phyloP scores from a whole-genome alignment of 1,140 invertebrate species.

The Bombus ignitus region DNA sequence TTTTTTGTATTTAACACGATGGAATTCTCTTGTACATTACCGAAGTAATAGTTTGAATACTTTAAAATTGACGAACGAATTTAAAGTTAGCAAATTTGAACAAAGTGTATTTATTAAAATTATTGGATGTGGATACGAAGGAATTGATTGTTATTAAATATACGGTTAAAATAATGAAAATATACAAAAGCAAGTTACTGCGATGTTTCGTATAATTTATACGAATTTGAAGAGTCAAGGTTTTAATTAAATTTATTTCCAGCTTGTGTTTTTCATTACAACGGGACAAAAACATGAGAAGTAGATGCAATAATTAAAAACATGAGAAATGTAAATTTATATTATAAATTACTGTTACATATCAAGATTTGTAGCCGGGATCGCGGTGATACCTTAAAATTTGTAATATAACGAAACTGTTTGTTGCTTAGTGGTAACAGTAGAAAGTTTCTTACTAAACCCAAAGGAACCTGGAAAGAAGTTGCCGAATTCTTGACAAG shows the following conservation, averaged over 20 bases:
- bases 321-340: too few species aligned
- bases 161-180: neutral
- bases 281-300: neutral
- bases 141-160: too few species aligned
- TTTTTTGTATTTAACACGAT: too few species aligned
- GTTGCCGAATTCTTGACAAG: slow-evolving; percentile 32
- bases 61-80: too few species aligned
- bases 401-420: slow-evolving; percentile 6
- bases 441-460: slow-evolving; percentile 22
- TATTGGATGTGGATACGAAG: neutral
- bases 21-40: too few species aligned
- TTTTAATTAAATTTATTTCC: neutral
- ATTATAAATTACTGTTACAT: too few species aligned
- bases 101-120: neutral
- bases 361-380: too few species aligned
- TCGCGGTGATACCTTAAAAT: neutral
- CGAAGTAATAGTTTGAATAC: too few species aligned
- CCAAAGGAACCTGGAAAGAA: slow-evolving; percentile 7
- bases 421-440: neutral
- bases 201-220: neutral
- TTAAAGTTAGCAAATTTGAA: neutral
- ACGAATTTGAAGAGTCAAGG: neutral
- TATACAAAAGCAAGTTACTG: neutral
- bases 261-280: neutral
- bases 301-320: neutral